These are phyloP conservation scores for Erythrolamprus reginae DNA, from an alignment of 2,113 vertebrate genomes.

Conservation along the genomic window DNA sequence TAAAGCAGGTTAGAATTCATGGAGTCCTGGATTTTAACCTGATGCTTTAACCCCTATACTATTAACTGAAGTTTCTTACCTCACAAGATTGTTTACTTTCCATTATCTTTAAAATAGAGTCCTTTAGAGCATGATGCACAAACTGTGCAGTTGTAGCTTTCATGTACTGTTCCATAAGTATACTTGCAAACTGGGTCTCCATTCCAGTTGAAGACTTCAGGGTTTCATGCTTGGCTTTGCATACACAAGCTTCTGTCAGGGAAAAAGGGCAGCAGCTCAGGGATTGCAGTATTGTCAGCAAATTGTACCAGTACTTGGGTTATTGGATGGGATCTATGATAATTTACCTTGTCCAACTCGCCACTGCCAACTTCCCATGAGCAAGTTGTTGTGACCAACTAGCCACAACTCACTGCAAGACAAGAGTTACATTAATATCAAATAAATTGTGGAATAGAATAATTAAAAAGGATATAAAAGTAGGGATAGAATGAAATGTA, in stretches of 20 bases:
- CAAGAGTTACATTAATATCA: not conserved
- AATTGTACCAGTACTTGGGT: not conserved
- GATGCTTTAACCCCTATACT: not conserved
- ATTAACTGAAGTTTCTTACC: constrained; percentile 63
- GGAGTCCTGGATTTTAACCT: not conserved
- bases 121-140: constrained; percentile 92
- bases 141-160: constrained; percentile 95
- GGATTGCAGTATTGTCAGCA: not conserved
- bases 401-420: not conserved
- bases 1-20: not conserved
- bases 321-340: not conserved
- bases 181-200: not conserved
- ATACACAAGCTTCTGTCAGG: not conserved
- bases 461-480: not conserved
- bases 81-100: constrained; percentile 98
- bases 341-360: not conserved
- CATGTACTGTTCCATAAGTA: constrained; percentile 99
- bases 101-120: constrained; percentile 96
- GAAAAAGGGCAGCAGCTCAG: not conserved
- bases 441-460: not conserved
- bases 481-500: not conserved
- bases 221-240: not conserved
- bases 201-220: not conserved
- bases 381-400: not conserved
- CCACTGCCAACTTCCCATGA: not conserved